Evolutionary conservation across 2,113 vertebrate species (phyloP), one percentile per base, ranked within the genome.

Genomic region (Hippocampus mohnikei): DNA sequence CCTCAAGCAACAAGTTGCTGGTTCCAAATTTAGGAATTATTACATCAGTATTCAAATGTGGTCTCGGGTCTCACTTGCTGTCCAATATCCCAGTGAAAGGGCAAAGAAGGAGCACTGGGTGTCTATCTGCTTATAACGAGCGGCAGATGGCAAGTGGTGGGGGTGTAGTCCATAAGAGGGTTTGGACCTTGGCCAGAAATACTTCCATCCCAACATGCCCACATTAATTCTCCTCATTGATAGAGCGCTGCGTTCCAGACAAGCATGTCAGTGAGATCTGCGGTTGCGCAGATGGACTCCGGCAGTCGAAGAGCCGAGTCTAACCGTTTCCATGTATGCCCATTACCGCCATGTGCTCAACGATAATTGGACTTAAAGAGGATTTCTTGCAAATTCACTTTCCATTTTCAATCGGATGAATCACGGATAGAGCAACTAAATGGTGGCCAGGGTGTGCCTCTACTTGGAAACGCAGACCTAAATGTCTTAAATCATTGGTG

Each of bases 331-430:
- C 76, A 79, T 88, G 73, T 80, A 80, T 56, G 41, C 58, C 73
- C 70, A 77, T 85, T 78, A 82, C 67, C 66, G 52, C 61, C 76
- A 83, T 85, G 66, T 70, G 56, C 77, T 81, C 74, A 63, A 52
- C 48, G 70, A 77, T 86, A 72, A 90, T 83, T 79, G 67, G 76
- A 81, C 76, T 67, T 80, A 76, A 84, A 72, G 67, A 84, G 78
- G 77, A 86, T 80, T 84, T 87, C 80, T 85, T 78, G 73, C 73
- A 72, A 67, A 81, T 88, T 90, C 80, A 76, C 69, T 77, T 84
- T 72, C 62, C 25, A 81, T 83, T 81, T 79, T 66, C 68, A 58
- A 72, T 76, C 41, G 27, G 44, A 62, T 74, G 73, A 70, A 82
- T 82, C 77, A 70, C 72, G 53, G 41, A 73, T 27, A 67, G n/a